Evolutionary conservation across 1,140 invertebrate genomes (phyloP), one percentile per base, ranked within the genome.

Genomic region (Babylonia areolata): DNA sequence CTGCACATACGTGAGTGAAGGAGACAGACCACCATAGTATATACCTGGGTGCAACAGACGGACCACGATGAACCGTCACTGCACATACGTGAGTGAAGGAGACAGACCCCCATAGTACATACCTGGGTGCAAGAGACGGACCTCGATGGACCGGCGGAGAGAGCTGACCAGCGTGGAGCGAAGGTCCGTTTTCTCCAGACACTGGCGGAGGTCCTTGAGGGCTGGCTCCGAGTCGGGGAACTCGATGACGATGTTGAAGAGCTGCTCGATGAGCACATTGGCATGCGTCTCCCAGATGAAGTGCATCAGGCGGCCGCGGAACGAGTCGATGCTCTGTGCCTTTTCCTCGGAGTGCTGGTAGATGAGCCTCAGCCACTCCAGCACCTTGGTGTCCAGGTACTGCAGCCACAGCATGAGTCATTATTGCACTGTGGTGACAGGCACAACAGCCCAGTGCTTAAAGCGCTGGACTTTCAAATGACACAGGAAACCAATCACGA

Each of bases 171-270:
- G 94, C 82, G 96, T 96, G 51, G 96, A 93, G 85, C 97, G 95
- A 78, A 99, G 94, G 95, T 98, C 97, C 42, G 97, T 98, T 54
- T 94, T 97, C 89, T 97, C 96, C 87, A 99, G 95, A 93, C 98
- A 99, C 58, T 96, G 94, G 89, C 97, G 96, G 39, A 99, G 95
- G 94, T 99, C 98, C 93, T 98, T 96, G 33, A 99, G 95, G 2
- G 98, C 97, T 37, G 98, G 97, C 90, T 98, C 96, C 11, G 98
- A 99, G 90, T 99, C 98, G 3, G 98, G 98, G 95, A 97, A 99
- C 93, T 99, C 97, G 93, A 99, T 98, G 85, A 99, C 98, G 81
- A 99, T 99, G 91, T 97, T 98, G 93, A 99, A 99, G 73, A 99
- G 95, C 92, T 99, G 97, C 91, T 98, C 96, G 85, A 99, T 98